Percentiles rank a stretch among this genome's conserved stretches.
These are phyloP conservation scores for Halocaridina rubra DNA, from an alignment of 2,888 invertebrate species.

Conservation along the genomic window DNA sequence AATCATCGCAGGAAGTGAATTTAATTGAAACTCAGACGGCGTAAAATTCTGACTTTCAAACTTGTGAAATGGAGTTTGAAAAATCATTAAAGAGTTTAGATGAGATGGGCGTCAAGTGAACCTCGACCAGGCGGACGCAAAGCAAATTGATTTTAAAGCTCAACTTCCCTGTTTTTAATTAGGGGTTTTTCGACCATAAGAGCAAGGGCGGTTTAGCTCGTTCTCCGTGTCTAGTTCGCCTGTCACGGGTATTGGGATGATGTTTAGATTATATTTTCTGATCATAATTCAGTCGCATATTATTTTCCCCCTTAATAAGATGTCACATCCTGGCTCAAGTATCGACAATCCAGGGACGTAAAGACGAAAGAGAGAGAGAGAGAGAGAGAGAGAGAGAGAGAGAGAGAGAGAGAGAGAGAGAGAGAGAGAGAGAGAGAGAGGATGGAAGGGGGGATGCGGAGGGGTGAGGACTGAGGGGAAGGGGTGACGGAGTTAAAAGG, in stretches of 20 bases:
- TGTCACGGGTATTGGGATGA: conserved; percentile 24
- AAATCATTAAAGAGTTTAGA: conserved; percentile 55
- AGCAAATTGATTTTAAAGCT: too few relatives aligned
- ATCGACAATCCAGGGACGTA: neutral
- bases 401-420: neutral
- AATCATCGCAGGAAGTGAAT: conserved; percentile 39
- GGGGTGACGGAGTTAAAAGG: too few relatives aligned
- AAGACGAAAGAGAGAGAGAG: neutral
- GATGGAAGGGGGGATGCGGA: neutral
- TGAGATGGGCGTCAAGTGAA: conserved; percentile 47
- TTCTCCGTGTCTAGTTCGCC: conserved; percentile 1
- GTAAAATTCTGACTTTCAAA: conserved; percentile 55
- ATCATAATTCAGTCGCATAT: conserved; percentile 22
- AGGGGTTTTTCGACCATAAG: neutral
- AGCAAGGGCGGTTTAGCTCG: neutral
- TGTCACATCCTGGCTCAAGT: neutral
- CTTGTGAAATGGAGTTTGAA: conserved; percentile 52
- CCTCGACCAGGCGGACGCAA: neutral
- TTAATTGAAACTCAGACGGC: conserved; percentile 48
- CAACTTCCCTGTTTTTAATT: neutral
- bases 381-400: neutral
- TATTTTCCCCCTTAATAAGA: conserved; percentile 13
- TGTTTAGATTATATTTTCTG: conserved; percentile 47
- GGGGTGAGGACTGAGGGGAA: neutral
- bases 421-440: neutral